A percentile compares a stretch with the other conserved stretches of the same genome.
Conservation (phyloP, 2,888 invertebrate genomes). For the Drepana falcataria region DNA sequence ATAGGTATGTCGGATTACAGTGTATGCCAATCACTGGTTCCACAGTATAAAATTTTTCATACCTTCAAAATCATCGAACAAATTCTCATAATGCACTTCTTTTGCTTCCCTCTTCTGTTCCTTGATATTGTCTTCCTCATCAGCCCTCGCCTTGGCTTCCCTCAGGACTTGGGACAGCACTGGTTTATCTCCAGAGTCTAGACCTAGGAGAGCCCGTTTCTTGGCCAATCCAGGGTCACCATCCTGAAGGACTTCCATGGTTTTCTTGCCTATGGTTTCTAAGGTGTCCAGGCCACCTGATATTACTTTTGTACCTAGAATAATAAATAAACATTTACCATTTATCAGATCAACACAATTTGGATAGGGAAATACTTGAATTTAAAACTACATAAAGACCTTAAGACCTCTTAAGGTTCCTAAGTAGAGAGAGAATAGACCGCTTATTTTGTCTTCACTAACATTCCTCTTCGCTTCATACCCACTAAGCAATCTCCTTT, state of each 20-base stretch:
- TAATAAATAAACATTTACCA: not conserved
- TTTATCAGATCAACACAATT: no score
- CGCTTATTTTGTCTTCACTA: no score
- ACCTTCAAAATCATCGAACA: slow-evolving; percentile 93
- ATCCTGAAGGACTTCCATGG: slow-evolving; percentile 94
- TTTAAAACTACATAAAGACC: no score
- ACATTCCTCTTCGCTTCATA: no score
- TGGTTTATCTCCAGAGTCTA: slow-evolving; percentile 79
- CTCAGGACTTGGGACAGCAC: slow-evolving; percentile 81
- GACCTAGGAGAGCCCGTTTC: slow-evolving; percentile 83
- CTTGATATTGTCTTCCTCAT: slow-evolving; percentile 74
- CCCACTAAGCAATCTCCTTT: no score
- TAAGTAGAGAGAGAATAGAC: no score
- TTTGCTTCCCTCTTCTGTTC: slow-evolving; percentile 71
- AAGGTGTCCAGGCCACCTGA: slow-evolving; percentile 91
- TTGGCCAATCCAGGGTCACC: slow-evolving; percentile 93
- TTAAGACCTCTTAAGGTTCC: no score
- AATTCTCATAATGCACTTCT: slow-evolving; percentile 83
- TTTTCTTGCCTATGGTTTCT: slow-evolving; percentile 96
- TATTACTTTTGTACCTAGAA: slow-evolving; percentile 83
- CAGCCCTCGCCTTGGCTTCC: slow-evolving; percentile 85
- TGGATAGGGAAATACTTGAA: no score
- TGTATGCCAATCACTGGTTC: no score
- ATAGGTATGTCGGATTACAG: no score
- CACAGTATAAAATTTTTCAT: not conserved